These are phyloP conservation scores for Hirudinaria manillensis DNA, from an alignment of 2,888 invertebrate species.

Conservation along the genomic window DNA sequence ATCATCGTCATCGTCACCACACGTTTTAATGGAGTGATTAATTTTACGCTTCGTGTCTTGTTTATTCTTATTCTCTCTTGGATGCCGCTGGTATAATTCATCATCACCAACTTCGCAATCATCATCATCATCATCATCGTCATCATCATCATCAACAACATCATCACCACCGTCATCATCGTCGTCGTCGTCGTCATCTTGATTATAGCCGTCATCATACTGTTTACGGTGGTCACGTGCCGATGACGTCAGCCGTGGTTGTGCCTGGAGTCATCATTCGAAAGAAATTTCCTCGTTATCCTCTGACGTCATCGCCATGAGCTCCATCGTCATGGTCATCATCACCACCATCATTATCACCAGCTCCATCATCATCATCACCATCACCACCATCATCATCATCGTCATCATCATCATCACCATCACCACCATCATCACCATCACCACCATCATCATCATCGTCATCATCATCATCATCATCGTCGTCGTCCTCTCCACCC, in stretches of 20 bases:
- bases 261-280: too few relatives aligned
- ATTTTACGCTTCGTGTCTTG: too few relatives aligned
- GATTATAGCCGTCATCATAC: not conserved
- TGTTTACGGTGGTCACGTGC: too few relatives aligned
- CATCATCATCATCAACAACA: constrained; percentile 25
- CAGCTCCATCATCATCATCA: not conserved
- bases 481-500: not conserved
- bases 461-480: constrained; percentile 14
- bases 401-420: constrained; percentile 24
- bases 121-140: constrained; percentile 8
- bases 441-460: constrained; percentile 10
- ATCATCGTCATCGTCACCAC: constrained; percentile 1
- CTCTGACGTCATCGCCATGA: not conserved
- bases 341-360: constrained; percentile 10
- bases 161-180: constrained; percentile 3
- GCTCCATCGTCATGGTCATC: not conserved
- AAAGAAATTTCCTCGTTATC: not conserved
- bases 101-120: constrained; percentile 15
- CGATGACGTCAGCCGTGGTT: too few relatives aligned
- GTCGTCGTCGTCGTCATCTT: not conserved
- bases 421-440: constrained; percentile 21
- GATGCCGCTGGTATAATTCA: not conserved
- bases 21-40: not conserved
- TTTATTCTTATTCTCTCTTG: too few relatives aligned
- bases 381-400: constrained; percentile 18